These are phyloP conservation scores for Papilio glaucus DNA, from an alignment of 1,140 invertebrate genomes.

Conservation along the genomic window DNA sequence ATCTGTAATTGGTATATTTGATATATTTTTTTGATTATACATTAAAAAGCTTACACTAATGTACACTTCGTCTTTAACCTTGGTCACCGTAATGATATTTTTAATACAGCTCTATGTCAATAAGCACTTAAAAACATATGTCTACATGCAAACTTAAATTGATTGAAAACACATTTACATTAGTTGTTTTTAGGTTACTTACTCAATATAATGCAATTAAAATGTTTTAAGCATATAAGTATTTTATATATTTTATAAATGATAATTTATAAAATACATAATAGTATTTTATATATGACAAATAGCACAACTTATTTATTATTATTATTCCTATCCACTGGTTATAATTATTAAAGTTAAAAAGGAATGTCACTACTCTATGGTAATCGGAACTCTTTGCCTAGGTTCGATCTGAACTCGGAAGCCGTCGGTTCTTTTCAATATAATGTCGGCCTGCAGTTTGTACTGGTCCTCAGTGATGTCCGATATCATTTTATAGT, in stretches of 20 bases:
- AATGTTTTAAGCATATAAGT: not conserved
- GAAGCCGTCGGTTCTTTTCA: slow-evolving; percentile 92
- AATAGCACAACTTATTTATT: slow-evolving; percentile 18
- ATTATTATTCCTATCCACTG: slow-evolving; percentile 25
- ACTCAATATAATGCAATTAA: not conserved
- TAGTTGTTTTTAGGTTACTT: too few species aligned
- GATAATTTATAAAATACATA: too few species aligned
- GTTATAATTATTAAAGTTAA: slow-evolving; percentile 2
- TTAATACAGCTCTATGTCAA: not conserved
- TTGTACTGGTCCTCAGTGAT: slow-evolving; percentile 88
- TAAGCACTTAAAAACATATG: not conserved
- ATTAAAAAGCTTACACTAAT: slow-evolving; percentile 8
- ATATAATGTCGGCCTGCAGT: slow-evolving; percentile 91
- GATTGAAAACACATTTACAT: not conserved
- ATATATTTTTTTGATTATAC: not conserved
- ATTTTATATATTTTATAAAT: too few species aligned
- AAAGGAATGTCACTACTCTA: slow-evolving; percentile 30
- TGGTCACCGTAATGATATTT: not conserved
- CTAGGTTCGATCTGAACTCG: slow-evolving; percentile 88
- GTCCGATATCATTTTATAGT: slow-evolving; percentile 89
- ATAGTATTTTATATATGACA: too few species aligned
- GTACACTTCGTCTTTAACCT: not conserved
- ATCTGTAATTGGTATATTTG: not conserved
- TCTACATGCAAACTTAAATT: not conserved
- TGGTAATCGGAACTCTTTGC: slow-evolving; percentile 64